A percentile compares a stretch with the other conserved stretches of the same genome.
These are phyloP conservation scores for Bombycilla garrulus DNA, from an alignment of 2,113 vertebrate species.

Conservation along the genomic window DNA sequence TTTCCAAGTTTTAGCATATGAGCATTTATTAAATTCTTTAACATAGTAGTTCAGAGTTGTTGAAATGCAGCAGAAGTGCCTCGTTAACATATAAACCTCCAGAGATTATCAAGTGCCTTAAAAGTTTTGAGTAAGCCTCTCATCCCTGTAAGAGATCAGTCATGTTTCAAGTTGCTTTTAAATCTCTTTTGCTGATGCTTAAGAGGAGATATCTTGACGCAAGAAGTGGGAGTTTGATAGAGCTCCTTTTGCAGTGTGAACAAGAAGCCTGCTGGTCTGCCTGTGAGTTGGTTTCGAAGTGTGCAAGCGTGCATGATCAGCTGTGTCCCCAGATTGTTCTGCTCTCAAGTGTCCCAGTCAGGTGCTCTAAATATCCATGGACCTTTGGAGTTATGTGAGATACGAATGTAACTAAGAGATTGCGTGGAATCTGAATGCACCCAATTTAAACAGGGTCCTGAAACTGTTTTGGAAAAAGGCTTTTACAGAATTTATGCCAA, in stretches of 20 bases:
- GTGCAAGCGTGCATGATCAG: neutral
- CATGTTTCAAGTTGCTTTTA: neutral
- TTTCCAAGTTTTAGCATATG: neutral
- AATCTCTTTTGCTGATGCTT: neutral
- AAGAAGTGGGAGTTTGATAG: neutral
- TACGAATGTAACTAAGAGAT: neutral
- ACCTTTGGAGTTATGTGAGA: neutral
- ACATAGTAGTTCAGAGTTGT: neutral
- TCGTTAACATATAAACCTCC: neutral
- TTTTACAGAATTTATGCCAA: neutral
- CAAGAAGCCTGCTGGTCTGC: neutral
- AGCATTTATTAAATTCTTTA: neutral
- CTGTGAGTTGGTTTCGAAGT: neutral
- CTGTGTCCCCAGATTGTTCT: neutral
- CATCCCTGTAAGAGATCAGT: neutral
- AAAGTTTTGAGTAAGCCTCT: neutral
- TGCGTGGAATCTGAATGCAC: neutral
- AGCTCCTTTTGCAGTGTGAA: neutral
- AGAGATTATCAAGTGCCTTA: neutral
- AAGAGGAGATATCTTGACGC: neutral
- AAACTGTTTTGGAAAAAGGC: neutral
- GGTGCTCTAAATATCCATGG: neutral
- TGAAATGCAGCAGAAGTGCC: neutral
- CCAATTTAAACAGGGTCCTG: neutral
- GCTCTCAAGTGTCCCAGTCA: neutral